phyloP scores from a whole-genome alignment of 1,140 invertebrate genomes.

The Dreissena polymorpha region DNA sequence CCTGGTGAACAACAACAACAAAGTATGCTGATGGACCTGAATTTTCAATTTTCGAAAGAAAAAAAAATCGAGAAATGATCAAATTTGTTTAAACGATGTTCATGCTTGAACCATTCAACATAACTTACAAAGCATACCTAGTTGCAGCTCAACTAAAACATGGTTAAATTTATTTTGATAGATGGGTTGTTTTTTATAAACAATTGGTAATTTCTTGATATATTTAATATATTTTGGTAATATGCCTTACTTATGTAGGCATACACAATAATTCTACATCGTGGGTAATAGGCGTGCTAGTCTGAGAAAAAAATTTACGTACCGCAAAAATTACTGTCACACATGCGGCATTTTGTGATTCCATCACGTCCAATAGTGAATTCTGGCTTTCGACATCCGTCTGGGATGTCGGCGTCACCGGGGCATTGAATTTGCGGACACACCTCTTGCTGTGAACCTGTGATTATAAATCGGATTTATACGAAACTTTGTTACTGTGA shows the following conservation, averaged over 20 bases:
- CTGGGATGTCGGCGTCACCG: background rate
- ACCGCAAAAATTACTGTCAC: constrained; percentile 27
- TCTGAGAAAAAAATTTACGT: background rate
- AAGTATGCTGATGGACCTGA: background rate
- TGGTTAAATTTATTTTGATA: background rate
- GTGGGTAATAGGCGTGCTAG: background rate
- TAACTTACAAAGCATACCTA: background rate
- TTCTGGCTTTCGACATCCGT: constrained; percentile 12
- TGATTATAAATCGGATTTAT: background rate
- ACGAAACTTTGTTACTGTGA: too few species aligned
- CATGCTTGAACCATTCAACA: background rate
- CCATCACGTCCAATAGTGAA: constrained; percentile 8
- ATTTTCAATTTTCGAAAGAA: too few species aligned
- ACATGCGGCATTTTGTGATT: constrained; percentile 20
- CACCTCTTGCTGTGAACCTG: background rate
- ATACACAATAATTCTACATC: background rate
- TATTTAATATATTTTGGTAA: background rate
- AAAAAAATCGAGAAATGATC: too few species aligned
- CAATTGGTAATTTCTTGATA: background rate
- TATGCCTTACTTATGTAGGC: background rate
- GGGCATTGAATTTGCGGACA: constrained; percentile 11
- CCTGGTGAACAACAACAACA: background rate
- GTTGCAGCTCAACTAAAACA: background rate
- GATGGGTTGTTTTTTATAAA: background rate
- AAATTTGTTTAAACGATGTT: background rate